A percentile compares a stretch with the other conserved stretches of the same genome.
phyloP scores from a whole-genome alignment of 2,113 vertebrate species.

The Alouatta palliata region DNA sequence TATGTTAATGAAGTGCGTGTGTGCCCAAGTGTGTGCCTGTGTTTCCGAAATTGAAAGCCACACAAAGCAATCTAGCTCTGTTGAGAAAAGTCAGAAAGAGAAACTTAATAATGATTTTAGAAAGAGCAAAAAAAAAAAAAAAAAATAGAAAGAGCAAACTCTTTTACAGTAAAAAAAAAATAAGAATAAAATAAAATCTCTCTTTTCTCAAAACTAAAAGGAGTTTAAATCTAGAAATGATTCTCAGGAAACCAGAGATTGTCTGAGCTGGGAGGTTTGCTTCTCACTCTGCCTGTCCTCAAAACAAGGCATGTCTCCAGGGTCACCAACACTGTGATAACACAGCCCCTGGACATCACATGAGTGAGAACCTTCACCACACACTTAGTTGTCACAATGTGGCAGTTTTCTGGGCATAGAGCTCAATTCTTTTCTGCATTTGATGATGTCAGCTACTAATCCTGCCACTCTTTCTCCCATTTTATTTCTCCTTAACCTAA shows the following conservation, averaged over 20 bases:
- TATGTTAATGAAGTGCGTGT: neutral
- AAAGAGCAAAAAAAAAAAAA: neutral
- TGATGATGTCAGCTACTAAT: neutral
- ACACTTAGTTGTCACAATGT: rapidly evolving
- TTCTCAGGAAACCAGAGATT: neutral
- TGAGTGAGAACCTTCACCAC: neutral
- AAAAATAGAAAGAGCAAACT: neutral
- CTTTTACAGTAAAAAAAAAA: neutral
- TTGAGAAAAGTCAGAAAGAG: neutral
- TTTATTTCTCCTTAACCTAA: neutral
- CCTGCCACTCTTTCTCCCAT: neutral
- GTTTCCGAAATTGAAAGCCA: neutral
- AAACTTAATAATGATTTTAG: neutral
- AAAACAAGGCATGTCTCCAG: rapidly evolving
- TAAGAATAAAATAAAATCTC: too few relatives aligned
- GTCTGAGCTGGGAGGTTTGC: neutral
- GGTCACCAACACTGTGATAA: rapidly evolving
- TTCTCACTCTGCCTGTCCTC: neutral
- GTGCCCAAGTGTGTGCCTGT: too few relatives aligned
- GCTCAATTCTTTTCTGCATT: neutral
- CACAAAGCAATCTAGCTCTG: neutral
- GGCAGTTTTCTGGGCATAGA: neutral
- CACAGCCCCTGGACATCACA: rapidly evolving
- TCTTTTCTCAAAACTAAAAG: neutral
- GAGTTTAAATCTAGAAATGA: neutral